Evolutionary conservation across 1,140 invertebrate genomes (phyloP).

Genomic region (Lanistes nyassanus): DNA sequence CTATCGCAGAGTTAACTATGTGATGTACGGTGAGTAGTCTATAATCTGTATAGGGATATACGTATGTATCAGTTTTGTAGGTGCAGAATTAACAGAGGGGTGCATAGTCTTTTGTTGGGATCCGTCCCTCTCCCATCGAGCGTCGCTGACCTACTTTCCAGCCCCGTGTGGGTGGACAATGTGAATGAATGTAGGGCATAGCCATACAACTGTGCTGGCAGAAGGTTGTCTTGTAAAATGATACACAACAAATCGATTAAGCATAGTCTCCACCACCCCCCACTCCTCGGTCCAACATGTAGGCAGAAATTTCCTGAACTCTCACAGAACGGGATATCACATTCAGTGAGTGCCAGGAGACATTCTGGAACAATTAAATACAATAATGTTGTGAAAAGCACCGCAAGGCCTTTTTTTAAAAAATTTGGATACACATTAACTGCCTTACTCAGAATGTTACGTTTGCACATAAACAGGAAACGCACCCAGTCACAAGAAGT

Average conservation of each 20-base stretch:
- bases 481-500: too few species aligned
- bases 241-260: not conserved
- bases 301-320: not conserved
- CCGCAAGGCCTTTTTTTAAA: not conserved
- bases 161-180: too few species aligned
- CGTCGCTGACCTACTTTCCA: conserved; percentile 23
- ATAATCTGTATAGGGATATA: not conserved
- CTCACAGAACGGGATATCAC: not conserved
- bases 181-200: too few species aligned
- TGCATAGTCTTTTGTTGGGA: not conserved
- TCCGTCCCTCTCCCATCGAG: too few species aligned
- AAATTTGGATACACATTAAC: too few species aligned
- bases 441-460: too few species aligned
- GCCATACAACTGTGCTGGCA: not conserved
- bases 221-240: not conserved
- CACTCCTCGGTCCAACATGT: not conserved
- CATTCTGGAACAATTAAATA: not conserved
- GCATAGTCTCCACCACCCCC: too few species aligned
- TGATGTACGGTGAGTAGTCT: conserved; percentile 45
- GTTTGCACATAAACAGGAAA: too few species aligned
- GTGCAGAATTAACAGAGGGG: not conserved
- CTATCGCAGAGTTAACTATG: conserved; percentile 35
- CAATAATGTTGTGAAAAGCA: not conserved
- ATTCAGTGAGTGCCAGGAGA: not conserved
- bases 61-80: not conserved